phyloP scores from a whole-genome alignment of 1,140 invertebrate genomes.

The Zaprionus inermis region DNA sequence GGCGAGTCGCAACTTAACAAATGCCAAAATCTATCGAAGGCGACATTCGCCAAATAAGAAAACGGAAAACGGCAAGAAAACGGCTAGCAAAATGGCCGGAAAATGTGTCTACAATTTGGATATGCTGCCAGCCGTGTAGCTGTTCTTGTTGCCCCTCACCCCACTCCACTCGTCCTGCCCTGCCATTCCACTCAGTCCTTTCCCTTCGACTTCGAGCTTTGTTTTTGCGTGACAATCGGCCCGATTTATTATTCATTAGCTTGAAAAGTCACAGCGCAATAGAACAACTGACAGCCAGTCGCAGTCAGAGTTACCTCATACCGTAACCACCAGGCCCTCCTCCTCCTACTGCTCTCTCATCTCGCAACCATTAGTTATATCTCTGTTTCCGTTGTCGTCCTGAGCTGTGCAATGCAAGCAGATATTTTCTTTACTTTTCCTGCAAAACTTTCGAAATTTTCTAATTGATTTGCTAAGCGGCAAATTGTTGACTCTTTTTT shows the following conservation, averaged over 20 bases:
- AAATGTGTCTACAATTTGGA: slow-evolving; percentile 65
- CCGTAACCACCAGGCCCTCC: neutral
- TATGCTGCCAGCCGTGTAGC: slow-evolving; percentile 36
- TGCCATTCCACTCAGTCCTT: slow-evolving; percentile 24
- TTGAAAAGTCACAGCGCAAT: slow-evolving; percentile 77
- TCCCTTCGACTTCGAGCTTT: slow-evolving; percentile 24
- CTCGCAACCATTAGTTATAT: slow-evolving; percentile 63
- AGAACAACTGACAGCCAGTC: slow-evolving; percentile 77
- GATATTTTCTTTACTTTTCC: slow-evolving; percentile 29
- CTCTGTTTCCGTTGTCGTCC: slow-evolving; percentile 1
- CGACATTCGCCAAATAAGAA: slow-evolving; percentile 58
- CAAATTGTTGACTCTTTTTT: slow-evolving; percentile 41
- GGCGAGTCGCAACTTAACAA: slow-evolving; percentile 59
- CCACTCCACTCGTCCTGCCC: slow-evolving; percentile 58
- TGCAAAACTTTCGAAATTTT: slow-evolving; percentile 47
- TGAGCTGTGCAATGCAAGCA: neutral
- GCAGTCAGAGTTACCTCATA: slow-evolving; percentile 24
- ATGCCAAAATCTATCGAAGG: slow-evolving; percentile 76
- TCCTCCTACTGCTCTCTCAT: neutral
- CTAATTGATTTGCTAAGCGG: slow-evolving; percentile 67
- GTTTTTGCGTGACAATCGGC: slow-evolving; percentile 80
- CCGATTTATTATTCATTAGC: slow-evolving; percentile 82
- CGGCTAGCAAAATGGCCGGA: neutral
- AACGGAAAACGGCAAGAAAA: slow-evolving; percentile 14
- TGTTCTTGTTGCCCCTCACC: neutral